Evolutionary conservation across 35 echinoderm and acorn worm genomes (phyloP), one percentile per base, ranked within the genome.

Genomic region (Heliocidaris erythrogramma): DNA sequence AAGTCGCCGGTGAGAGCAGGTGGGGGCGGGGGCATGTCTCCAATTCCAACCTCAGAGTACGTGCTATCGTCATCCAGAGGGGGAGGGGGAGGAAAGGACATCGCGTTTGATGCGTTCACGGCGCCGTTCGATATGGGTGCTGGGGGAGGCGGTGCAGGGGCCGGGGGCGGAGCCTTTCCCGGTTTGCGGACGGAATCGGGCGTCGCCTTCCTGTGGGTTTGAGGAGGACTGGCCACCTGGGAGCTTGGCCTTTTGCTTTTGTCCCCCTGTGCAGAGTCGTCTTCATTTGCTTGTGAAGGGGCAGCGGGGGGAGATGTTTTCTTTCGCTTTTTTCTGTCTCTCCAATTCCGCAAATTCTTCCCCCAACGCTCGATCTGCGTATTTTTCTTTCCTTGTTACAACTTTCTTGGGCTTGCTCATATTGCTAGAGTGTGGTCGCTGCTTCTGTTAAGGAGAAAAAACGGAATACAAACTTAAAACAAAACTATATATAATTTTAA

Each of bases 1-100:
- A 27, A 13, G 11, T 17, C 12, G 87, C 87, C 87, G 14, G 7
- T 14, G 5, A 48, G 69, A 84, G 69, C 14, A 47, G 87, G 87
- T 3, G 87, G 87, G 24, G 87, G 87, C 2, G 30, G 87, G 13
- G 31, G 87, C 31, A 89, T 24, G 87, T 89, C 47, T 16, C 31
- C 87, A n/a, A 48, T n/a, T 16, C 31, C 87, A 7, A 48, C 31
- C 87, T 47, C 31, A 31, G 87, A 89, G 18, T 32, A 89, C 12
- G 87, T n/a, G 65, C 17, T 78, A 27, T 78, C 65, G 30, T 13
- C 14, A 24, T 60, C 92, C 30, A 85, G 56, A 13, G 94, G 93
- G 84, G 95, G 95, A 65, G 97, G 97, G 85, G 85, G 95, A 31
- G 95, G 95, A 21, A 94, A 85, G 16, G 94, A 93, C 31, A 93